Percentiles rank a stretch among this genome's conserved stretches.
Evolutionary conservation across 2,888 invertebrate species (phyloP).

Genomic region (Trichacis sp.): DNA sequence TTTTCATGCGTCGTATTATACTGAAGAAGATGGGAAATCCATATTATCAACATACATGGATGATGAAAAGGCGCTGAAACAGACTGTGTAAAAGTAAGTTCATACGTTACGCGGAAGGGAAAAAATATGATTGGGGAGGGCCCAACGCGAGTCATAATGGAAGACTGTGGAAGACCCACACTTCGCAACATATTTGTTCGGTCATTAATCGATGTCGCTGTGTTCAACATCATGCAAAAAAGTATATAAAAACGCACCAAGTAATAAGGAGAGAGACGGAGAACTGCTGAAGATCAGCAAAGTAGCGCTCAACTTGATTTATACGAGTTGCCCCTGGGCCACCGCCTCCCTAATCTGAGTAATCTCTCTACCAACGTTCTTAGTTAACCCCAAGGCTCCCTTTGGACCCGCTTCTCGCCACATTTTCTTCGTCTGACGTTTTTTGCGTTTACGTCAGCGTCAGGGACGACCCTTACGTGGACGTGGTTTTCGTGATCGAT

Average conservation of each 20-base stretch:
- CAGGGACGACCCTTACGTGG: too few species aligned
- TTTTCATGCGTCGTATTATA: too few species aligned
- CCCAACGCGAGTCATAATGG: constrained; percentile 14
- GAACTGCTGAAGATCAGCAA: constrained; percentile 26
- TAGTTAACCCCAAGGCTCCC: constrained; percentile 48
- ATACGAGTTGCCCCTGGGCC: constrained; percentile 51
- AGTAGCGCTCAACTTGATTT: constrained; percentile 50
- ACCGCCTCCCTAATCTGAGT: constrained; percentile 51
- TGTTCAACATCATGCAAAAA: constrained; percentile 6
- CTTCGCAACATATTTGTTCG: constrained; percentile 49
- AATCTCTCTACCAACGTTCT: constrained; percentile 47
- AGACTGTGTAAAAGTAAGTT: too few species aligned
- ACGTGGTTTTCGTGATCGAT: too few species aligned
- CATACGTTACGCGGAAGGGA: too few species aligned
- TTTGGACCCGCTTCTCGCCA: constrained; percentile 22
- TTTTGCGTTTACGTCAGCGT: background rate
- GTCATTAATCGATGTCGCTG: constrained; percentile 46
- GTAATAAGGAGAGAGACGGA: background rate
- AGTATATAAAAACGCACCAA: background rate
- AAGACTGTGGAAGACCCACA: too few species aligned
- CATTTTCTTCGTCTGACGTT: constrained; percentile 4
- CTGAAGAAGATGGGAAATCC: too few species aligned
- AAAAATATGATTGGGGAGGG: constrained; percentile 20
- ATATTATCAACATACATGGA: too few species aligned
- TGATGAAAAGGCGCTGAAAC: too few species aligned